A percentile compares a stretch with the other conserved stretches of the same genome.
These are phyloP conservation scores for Chloroclystis v-ata DNA, from an alignment of 2,888 invertebrate genomes.

Conservation along the genomic window DNA sequence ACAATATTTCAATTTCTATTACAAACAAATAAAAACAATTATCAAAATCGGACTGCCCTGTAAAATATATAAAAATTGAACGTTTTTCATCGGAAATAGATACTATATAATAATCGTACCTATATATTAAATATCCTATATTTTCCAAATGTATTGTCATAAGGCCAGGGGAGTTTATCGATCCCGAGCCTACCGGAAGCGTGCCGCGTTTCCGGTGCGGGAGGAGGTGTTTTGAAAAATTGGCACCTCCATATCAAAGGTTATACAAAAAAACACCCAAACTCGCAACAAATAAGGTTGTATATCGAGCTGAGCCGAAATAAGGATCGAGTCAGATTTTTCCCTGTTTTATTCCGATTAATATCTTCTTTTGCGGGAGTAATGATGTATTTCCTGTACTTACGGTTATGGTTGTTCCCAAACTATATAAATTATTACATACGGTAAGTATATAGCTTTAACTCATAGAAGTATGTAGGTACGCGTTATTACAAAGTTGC, in stretches of 20 bases:
- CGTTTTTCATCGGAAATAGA: too few species aligned
- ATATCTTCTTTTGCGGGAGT: slow-evolving; percentile 29
- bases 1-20: too few species aligned
- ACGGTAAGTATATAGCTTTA: too few species aligned
- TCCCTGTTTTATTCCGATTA: slow-evolving; percentile 33
- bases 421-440: too few species aligned
- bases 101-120: too few species aligned
- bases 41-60: too few species aligned
- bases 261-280: slow-evolving; percentile 43
- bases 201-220: slow-evolving; percentile 59
- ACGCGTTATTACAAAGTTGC: too few species aligned
- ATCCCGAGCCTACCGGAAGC: slow-evolving; percentile 70
- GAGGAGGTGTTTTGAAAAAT: slow-evolving; percentile 74
- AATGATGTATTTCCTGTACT: slow-evolving; percentile 21
- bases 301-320: slow-evolving; percentile 35
- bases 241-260: slow-evolving; percentile 59
- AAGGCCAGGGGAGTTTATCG: slow-evolving; percentile 64
- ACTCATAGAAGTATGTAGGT: too few species aligned
- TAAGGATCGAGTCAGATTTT: slow-evolving; percentile 45
- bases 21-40: too few species aligned
- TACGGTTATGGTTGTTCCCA: neutral
- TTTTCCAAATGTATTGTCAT: slow-evolving; percentile 53
- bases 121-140: slow-evolving; percentile 31
- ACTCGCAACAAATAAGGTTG: slow-evolving; percentile 31
- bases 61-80: too few species aligned